These are phyloP conservation scores for Cinara cedri DNA, from an alignment of 2,888 invertebrate genomes.

Conservation along the genomic window DNA sequence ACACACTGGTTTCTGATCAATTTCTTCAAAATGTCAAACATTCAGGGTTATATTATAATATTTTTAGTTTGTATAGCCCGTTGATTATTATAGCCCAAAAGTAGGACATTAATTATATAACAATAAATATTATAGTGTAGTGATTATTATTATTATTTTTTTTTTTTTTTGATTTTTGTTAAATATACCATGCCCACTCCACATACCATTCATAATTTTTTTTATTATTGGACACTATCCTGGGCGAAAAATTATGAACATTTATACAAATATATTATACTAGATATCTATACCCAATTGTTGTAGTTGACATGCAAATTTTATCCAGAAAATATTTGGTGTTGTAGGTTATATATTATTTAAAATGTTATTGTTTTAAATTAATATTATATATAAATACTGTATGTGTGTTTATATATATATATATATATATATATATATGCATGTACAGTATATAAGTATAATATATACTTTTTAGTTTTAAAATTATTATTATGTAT, in stretches of 20 bases:
- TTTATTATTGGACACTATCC: no score
- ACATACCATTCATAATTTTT: no score
- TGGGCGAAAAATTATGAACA: background rate
- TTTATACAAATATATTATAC: conserved; percentile 23
- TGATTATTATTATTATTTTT: no score
- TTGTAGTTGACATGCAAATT: conserved; percentile 1
- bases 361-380: conserved; percentile 18
- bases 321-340: no score
- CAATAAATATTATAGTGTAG: background rate
- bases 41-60: background rate
- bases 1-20: background rate
- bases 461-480: no score
- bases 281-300: conserved; percentile 5
- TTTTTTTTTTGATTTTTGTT: background rate
- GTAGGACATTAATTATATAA: background rate
- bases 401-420: conserved; percentile 1
- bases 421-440: conserved; percentile 25
- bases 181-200: background rate
- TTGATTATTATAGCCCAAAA: background rate
- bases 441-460: no score
- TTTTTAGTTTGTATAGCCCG: background rate
- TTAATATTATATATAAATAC: conserved; percentile 13
- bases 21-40: background rate
- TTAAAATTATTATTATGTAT: background rate
- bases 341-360: conserved; percentile 10